These are phyloP conservation scores for Drosophila oshimai DNA, from an alignment of 1,140 invertebrate species.

Conservation along the genomic window DNA sequence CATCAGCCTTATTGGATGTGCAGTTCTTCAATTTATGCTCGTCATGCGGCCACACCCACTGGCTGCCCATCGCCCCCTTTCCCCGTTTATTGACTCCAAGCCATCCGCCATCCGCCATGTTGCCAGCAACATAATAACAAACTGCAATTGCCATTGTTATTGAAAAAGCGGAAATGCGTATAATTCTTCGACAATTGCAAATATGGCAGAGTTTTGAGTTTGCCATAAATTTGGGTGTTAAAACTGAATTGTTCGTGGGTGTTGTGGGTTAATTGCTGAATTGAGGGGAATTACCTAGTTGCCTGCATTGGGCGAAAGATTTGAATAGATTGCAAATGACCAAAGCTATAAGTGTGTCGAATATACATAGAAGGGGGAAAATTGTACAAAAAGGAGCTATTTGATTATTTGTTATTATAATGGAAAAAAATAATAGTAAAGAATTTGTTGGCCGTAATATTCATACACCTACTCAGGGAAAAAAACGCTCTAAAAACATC, in stretches of 20 bases:
- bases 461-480: no score
- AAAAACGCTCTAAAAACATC: no score
- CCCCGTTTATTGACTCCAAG: conserved; percentile 42
- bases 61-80: background rate
- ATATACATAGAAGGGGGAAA: background rate
- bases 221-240: conserved; percentile 55
- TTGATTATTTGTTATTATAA: background rate
- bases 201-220: conserved; percentile 39
- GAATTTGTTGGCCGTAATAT: no score
- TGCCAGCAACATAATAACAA: conserved; percentile 52
- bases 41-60: conserved; percentile 60
- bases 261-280: conserved; percentile 61
- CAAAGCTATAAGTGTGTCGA: conserved; percentile 11
- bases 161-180: conserved; percentile 57
- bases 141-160: conserved; percentile 48
- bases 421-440: background rate
- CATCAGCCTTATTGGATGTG: conserved; percentile 29
- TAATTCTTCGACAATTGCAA: conserved; percentile 25
- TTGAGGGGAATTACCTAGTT: conserved; percentile 38
- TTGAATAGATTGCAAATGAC: conserved; percentile 28
- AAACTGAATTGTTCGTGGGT: conserved; percentile 19
- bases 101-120: conserved; percentile 63
- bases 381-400: background rate
- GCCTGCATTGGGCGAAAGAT: conserved; percentile 10
- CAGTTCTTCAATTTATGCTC: conserved; percentile 71